These are phyloP conservation scores for Triplophysa tibetana DNA, from an alignment of 2,113 vertebrate species.

Conservation along the genomic window DNA sequence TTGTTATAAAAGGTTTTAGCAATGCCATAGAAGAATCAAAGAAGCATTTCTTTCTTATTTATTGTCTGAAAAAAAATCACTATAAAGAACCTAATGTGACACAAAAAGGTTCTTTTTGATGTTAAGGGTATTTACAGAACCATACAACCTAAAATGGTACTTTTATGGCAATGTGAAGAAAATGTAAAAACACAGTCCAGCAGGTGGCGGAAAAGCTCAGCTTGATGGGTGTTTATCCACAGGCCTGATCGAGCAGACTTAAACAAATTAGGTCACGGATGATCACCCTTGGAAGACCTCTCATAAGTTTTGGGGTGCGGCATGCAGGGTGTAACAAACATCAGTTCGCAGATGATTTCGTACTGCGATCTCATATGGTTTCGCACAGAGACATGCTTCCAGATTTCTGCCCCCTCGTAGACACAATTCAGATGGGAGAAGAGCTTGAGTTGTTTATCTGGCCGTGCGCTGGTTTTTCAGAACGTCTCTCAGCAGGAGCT, in stretches of 20 bases:
- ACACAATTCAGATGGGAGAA: not conserved
- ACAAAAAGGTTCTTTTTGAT: too few relatives aligned
- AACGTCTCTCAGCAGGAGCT: conserved; percentile 39
- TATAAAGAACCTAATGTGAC: too few relatives aligned
- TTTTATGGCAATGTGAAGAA: too few relatives aligned
- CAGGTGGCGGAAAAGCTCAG: conserved; percentile 62
- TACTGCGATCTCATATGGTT: not conserved
- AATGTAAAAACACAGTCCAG: conserved; percentile 50
- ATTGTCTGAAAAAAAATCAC: too few relatives aligned
- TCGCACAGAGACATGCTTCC: not conserved
- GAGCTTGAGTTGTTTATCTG: conserved; percentile 11
- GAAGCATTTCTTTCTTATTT: too few relatives aligned
- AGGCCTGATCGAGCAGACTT: conserved; percentile 6
- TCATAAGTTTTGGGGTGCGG: not conserved
- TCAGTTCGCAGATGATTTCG: not conserved
- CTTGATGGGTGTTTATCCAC: not conserved
- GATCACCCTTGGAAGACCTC: not conserved
- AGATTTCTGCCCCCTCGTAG: not conserved
- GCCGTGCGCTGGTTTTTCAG: conserved; percentile 12
- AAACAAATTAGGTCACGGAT: not conserved
- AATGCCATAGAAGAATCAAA: too few relatives aligned
- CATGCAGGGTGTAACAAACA: not conserved
- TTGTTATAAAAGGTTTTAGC: too few relatives aligned
- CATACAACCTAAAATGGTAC: too few relatives aligned
- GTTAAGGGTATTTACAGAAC: too few relatives aligned